Conservation (phyloP, 2,888 invertebrate genomes). For the Tiliacea citrago region DNA sequence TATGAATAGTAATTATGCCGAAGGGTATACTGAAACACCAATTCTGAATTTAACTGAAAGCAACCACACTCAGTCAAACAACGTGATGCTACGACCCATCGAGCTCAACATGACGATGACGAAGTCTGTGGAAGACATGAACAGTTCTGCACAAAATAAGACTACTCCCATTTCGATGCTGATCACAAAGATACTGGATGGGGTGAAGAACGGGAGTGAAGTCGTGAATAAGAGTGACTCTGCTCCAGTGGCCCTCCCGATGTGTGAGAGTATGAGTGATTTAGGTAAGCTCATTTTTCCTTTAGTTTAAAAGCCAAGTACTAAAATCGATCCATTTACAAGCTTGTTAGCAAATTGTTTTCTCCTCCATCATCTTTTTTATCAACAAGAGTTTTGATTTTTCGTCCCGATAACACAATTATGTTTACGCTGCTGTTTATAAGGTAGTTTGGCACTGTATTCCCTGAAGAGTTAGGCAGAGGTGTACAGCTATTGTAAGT, state of each 20-base stretch:
- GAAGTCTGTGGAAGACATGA: constrained; percentile 63
- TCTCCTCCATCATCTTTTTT: too few species aligned
- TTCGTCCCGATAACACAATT: too few species aligned
- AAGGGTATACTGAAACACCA: constrained; percentile 36
- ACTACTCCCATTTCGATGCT: constrained; percentile 72
- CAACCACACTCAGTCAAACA: constrained; percentile 22
- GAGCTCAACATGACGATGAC: constrained; percentile 23
- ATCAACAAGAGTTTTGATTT: too few species aligned
- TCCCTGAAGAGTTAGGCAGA: too few species aligned
- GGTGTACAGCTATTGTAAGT: too few species aligned
- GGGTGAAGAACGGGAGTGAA: constrained; percentile 79
- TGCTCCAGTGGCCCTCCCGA: constrained; percentile 73
- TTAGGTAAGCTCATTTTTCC: constrained; percentile 86
- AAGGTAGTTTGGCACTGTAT: too few species aligned
- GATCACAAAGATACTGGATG: constrained; percentile 78
- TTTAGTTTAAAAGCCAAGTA: too few species aligned
- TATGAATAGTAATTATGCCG: constrained; percentile 51
- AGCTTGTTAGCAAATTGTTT: too few species aligned
- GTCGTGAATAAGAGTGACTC: constrained; percentile 74
- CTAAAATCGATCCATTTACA: too few species aligned
- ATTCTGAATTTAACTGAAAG: constrained; percentile 57
- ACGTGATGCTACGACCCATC: constrained; percentile 2
- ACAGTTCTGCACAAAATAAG: constrained; percentile 52
- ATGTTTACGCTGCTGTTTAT: too few species aligned
- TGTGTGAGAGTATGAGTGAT: constrained; percentile 92